Base-by-base conservation (phyloP, 2,113 vertebrate species). In the Hemicordylus capensis region DNA sequence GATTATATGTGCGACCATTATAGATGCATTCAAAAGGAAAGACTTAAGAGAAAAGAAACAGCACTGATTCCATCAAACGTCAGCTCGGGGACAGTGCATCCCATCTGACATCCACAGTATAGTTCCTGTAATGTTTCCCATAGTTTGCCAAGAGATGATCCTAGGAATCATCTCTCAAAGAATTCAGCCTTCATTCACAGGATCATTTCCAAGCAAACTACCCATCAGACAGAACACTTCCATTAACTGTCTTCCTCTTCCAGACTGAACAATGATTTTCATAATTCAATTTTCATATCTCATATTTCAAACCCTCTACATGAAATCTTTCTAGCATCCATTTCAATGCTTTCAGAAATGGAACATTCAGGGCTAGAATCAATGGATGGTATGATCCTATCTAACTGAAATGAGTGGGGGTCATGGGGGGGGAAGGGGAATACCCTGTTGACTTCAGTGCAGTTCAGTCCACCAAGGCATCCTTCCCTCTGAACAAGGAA, bases 401-500 rank as follows among this genome's bases (percentile, higher is more conserved):
- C 37, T 39, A 73, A 59, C 8, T 42, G 26, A 73, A 59, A 7
- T 28, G 6, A 34, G 48, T 56, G 15, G n/a, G 51, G 51, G 17
- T 12, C 51, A 54, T 73, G 69, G 8, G 4, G 17, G 20, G 19
- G 9, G 28, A 1, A 17, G 3, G 22, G 5, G 26, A 31, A 14
- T 17, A 12, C 6, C 8, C 31, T 24, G 34, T 46, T 73, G 69
- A 74, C 28, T 20, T 80, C 26, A 44, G 76, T 44, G 56, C 26
- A 63, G 39, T 79, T 72, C 39, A 48, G 20, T 42, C 2, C 46
- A 61, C 31, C 26, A 76, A 85, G 91, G 77, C n/a, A 0, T 83
- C 87, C 86, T 93, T 94, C 89, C 89, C 93, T 94, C 80, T 90
- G 93, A 78, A 93, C 72, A 90, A 56, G 69, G 89, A 92, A 63